phyloP scores from a whole-genome alignment of 2,113 vertebrate species.

The Gracilinanus agilis region DNA sequence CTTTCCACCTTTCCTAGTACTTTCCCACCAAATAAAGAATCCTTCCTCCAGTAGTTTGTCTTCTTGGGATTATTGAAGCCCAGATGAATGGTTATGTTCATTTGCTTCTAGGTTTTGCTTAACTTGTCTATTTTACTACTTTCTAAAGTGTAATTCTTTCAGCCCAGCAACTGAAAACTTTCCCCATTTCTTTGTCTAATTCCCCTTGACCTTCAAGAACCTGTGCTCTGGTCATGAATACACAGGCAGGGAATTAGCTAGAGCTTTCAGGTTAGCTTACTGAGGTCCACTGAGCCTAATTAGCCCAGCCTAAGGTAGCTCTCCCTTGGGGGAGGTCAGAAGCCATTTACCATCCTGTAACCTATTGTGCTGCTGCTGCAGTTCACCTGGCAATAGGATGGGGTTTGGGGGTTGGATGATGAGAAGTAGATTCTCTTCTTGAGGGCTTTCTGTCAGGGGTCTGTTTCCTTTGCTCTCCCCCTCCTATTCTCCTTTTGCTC shows the following conservation, averaged over 20 bases:
- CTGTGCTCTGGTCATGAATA: slow-evolving; percentile 9
- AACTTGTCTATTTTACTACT: background rate
- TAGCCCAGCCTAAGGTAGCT: background rate
- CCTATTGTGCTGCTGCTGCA: no score
- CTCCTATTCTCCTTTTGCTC: background rate
- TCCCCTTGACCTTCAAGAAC: background rate
- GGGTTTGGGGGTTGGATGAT: background rate
- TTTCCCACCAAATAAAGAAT: background rate
- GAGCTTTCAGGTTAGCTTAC: background rate
- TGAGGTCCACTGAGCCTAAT: slow-evolving; percentile 18
- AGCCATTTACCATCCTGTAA: background rate
- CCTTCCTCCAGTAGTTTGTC: background rate
- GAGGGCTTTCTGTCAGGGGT: background rate
- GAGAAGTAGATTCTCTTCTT: background rate
- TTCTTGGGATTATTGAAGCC: background rate
- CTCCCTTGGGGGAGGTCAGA: background rate
- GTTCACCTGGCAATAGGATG: background rate
- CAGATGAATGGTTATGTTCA: background rate
- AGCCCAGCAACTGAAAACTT: slow-evolving; percentile 14
- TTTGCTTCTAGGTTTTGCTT: background rate
- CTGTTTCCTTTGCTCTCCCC: background rate
- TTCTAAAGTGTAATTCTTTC: background rate
- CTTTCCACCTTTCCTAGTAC: background rate
- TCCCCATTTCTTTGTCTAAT: background rate
- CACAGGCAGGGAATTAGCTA: background rate